Evolutionary conservation across 2,888 invertebrate genomes (phyloP), one percentile per base, ranked within the genome.

Genomic region (Pyralis farinalis): DNA sequence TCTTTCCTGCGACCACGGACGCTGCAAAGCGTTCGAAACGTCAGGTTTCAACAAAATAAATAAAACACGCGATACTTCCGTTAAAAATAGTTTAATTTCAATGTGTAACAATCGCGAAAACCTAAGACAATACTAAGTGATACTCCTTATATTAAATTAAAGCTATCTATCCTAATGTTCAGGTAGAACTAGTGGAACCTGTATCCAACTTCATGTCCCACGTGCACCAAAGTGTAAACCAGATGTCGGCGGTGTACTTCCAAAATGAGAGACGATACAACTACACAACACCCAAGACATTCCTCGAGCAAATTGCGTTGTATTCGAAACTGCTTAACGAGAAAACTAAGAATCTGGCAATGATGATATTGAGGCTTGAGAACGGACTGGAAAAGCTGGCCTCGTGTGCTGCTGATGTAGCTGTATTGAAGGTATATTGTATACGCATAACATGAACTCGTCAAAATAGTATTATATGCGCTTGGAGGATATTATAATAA

Each of bases 281-380:
- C 77, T 98, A 98, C 76, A 98, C 98, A 0, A 98, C 98, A 0
- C 98, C 98, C 0, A 98, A 98, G 85, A 96, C 97, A 0, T 98
- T 98, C 83, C 83, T 98, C 34, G 98, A 98, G 71, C 96, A 97
- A 69, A 97, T 98, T 44, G 92, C 94, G 7, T 86, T 98, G 3
- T 98, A 94, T 64, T 86, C 91, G 0, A 95, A 95, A 65, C 76
- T 96, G 4, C 71, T 96, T 12, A 90, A 76, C 11, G 93, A 92
- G 50, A 95, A 94, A 67, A 92, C 92, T 0, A 75, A 71, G 5
- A 93, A 95, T 40, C 90, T 97, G 33, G 91, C 92, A 52, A 92
- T 93, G 51, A 95, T 95, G 81, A 95, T 97, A 28, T 69, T 80
- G 0, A 91, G 97, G 47, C 90, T 98, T 7, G 96, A 96, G 75